phyloP scores from a whole-genome alignment of 1,140 invertebrate species.

The Tetragnatha versicolor region DNA sequence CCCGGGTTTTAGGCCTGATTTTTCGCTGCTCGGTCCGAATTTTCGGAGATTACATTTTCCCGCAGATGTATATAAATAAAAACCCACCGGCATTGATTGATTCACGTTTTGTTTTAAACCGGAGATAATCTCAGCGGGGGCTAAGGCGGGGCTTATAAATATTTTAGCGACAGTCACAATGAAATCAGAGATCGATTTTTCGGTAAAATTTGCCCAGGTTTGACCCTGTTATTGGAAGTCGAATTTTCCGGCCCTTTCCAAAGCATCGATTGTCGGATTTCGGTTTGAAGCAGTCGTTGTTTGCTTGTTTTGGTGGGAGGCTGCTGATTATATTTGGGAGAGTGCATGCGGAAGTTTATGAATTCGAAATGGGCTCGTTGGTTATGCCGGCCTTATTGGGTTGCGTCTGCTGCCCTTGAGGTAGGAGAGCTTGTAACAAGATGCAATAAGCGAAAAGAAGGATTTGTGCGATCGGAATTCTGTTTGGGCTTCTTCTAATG shows the following conservation, averaged over 20 bases:
- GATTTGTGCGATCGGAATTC: too few species aligned
- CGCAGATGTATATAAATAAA: not conserved
- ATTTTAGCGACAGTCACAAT: not conserved
- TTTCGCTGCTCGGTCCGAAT: conserved; percentile 4
- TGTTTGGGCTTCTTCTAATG: too few species aligned
- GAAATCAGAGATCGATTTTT: conserved; percentile 24
- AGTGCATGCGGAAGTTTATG: not conserved
- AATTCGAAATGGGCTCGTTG: conserved; percentile 3
- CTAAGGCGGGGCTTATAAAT: not conserved
- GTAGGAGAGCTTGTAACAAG: not conserved
- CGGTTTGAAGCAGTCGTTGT: not conserved
- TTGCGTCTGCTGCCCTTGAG: not conserved
- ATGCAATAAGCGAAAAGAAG: not conserved
- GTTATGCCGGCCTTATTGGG: conserved; percentile 1
- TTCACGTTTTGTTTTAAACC: too few species aligned
- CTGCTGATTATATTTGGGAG: not conserved
- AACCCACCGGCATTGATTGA: too few species aligned
- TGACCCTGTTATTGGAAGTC: conserved; percentile 33
- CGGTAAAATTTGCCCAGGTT: conserved; percentile 16
- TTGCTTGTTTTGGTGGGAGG: not conserved
- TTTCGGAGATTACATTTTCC: not conserved
- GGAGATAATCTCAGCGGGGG: conserved; percentile 1
- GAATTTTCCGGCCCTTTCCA: not conserved
- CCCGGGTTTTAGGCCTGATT: not conserved
- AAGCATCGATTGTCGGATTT: conserved; percentile 1